phyloP scores from a whole-genome alignment of 2,888 invertebrate species.

The Acanthopleura granulata region DNA sequence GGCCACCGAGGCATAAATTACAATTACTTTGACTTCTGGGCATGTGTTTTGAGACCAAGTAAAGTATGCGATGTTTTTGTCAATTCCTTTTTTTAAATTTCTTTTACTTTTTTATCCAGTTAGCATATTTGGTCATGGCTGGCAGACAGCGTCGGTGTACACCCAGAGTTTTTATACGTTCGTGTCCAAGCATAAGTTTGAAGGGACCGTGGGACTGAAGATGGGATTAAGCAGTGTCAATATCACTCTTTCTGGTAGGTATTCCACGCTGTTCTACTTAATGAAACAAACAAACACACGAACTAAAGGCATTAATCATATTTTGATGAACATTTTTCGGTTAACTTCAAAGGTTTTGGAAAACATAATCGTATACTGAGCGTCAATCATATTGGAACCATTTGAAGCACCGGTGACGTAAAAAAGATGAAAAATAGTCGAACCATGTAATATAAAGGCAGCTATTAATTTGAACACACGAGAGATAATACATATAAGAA shows the following conservation, averaged over 20 bases:
- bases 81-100: background rate
- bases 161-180: conserved; percentile 50
- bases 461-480: too few species aligned
- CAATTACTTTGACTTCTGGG: too few species aligned
- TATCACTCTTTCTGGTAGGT: conserved; percentile 89
- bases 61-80: background rate
- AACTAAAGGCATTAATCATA: too few species aligned
- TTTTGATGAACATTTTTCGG: too few species aligned
- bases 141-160: conserved; percentile 45
- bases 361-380: background rate
- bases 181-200: conserved; percentile 75
- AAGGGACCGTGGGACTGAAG: conserved; percentile 90
- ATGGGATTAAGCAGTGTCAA: conserved; percentile 95
- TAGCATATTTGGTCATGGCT: conserved; percentile 52
- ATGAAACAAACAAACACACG: too few species aligned
- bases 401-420: too few species aligned
- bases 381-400: too few species aligned
- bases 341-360: background rate
- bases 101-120: conserved; percentile 36
- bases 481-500: too few species aligned
- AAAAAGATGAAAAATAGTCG: too few species aligned
- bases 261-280: background rate
- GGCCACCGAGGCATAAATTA: too few species aligned
- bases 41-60: too few species aligned
- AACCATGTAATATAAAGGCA: too few species aligned